Base-by-base conservation (phyloP, 1,140 invertebrate genomes). In the Phthorimaea operculella region DNA sequence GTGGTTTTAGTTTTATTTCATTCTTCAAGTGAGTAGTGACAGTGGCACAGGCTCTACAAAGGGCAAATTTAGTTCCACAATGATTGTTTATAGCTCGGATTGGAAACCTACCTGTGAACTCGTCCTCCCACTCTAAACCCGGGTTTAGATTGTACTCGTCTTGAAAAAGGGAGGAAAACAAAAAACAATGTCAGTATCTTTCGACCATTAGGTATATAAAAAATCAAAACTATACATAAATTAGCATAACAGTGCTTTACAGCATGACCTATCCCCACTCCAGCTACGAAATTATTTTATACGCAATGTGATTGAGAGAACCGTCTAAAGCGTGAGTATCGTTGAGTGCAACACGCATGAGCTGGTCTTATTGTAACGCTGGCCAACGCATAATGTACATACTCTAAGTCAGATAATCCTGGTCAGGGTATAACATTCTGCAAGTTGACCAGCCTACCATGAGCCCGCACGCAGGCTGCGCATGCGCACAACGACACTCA, bases 71-170 rank as follows among this genome's bases (percentile, higher is more conserved):
- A 77, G 75, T 79, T 75, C 70, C 36, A 39, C 36, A 68, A 77
- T 70, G 63, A 39, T n/a, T 39, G 36, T 39, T 39, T 72, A 76
- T 78, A 76, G 74, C 73, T 75, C 78, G 72, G 82, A 81, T 59
- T 85, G 87, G 87, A 87, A 89, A 95, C 94, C 93, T 97, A 97
- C 95, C 95, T 97, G 95, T 95, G 89, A 98, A 98, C 90, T 99
- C 96, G 95, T 98, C 96, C 92, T 99, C 97, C 96, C 97, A 99
- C 90, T 98, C 96, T 96, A 98, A 96, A 94, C 94, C 94, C 90
- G 95, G 94, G 92, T 96, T 96, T 92, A 96, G 93, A 95, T 96
- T 96, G 94, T 96, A 96, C 90, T 96, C 95, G 91, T 96, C 95
- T 96, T 95, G 92, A 92, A 89, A 90, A 90, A 90, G 90, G 92